Evolutionary conservation across 2,113 vertebrate species (phyloP), one percentile per base, ranked within the genome.

Genomic region (Alouatta palliata): DNA sequence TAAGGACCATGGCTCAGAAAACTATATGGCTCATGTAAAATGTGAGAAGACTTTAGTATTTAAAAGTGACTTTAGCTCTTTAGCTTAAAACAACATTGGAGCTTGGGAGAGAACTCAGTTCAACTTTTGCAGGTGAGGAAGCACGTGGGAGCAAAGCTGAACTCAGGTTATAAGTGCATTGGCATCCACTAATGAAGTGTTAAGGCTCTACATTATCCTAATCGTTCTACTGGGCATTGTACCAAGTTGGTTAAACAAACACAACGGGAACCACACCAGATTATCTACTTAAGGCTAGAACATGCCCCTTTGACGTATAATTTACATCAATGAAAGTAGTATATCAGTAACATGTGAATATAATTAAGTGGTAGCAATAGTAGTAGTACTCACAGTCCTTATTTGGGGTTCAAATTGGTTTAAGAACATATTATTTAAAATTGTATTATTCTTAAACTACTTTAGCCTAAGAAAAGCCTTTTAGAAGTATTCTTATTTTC

Each of bases 161-260:
- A 68, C n/a, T 94, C 37, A 71, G 40, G 25, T 86, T 45, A 61
- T 52, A 71, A 64, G n/a, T 75, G 19, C 58, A 64, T 40, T 17
- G 49, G 58, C 17, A 76, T 87, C 14, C 25, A 30, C 12, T 70
- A 93, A 58, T 35, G 91, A 64, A 43, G 91, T 83, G 56, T 40
- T 71, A 83, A 91, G 37, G 6, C n/a, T 97, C 47, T 25, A 70
- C 40, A 80, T 40, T 25, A 66, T 70, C 40, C 49, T 95, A 64
- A 17, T 87, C 93, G 73, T 90, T 95, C 96, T 68, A 86, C 56
- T 97, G 95, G 97, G 98, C 97, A 96, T 32, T 40, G 56, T 8
- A 90, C 97, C 96, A 97, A 97, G 76, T 96, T 98, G 97, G 96
- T 97, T 97, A 98, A 96, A 87, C 90, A 98, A 98, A 97, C 23